Conservation (phyloP, 1,140 invertebrate species). For the Trichonephila inaurata region DNA sequence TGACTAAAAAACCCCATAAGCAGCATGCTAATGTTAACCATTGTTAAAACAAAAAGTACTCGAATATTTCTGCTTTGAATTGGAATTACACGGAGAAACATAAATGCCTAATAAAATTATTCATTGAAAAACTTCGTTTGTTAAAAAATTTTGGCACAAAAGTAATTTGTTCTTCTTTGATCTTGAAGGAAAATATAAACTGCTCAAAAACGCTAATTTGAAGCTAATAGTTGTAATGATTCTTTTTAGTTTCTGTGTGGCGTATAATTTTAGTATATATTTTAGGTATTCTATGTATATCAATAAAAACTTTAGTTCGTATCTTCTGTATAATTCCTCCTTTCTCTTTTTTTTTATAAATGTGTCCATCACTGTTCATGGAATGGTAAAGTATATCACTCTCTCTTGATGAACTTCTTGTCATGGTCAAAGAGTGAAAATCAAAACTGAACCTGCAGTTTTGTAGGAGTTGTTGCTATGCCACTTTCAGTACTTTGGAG, state of each 20-base stretch:
- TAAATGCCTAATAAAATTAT: neutral
- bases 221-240: neutral
- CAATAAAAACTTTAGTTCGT: slow-evolving; percentile 6
- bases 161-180: slow-evolving; percentile 11
- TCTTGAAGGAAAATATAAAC: neutral
- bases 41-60: too few species aligned
- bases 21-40: neutral
- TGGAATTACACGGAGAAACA: too few species aligned
- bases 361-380: slow-evolving; percentile 17
- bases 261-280: neutral
- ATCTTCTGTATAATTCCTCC: neutral
- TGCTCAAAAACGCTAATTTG: neutral
- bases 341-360: neutral
- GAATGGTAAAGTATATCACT: slow-evolving; percentile 44
- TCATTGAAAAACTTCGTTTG: neutral
- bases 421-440: neutral
- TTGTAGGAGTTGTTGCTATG: neutral
- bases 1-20: neutral
- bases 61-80: too few species aligned
- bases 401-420: neutral
- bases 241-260: neutral
- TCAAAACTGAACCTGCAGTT: slow-evolving; percentile 47
- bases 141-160: slow-evolving; percentile 21
- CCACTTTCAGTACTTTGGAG: slow-evolving; percentile 16
- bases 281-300: neutral